Evolutionary conservation across 2,113 vertebrate genomes (phyloP).

Genomic region (Alethe diademata): DNA sequence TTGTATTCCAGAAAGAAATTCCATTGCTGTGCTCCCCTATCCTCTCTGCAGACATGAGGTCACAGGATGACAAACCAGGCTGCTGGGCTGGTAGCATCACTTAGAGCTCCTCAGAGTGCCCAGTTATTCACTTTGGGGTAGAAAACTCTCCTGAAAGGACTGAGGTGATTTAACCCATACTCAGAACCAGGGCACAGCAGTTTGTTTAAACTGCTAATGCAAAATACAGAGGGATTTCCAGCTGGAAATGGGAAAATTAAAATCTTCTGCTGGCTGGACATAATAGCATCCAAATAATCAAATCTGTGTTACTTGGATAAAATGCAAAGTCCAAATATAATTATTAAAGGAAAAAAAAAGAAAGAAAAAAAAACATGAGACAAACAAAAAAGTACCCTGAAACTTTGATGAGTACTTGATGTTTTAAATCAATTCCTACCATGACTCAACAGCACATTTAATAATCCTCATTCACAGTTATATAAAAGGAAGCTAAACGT

Average conservation of each 20-base stretch:
- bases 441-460: neutral
- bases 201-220: neutral
- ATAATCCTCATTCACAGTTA: neutral
- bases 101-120: neutral
- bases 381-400: neutral
- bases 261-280: neutral
- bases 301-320: neutral
- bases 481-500: neutral
- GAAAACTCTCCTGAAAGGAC: neutral
- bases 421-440: neutral
- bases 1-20: neutral
- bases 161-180: fast-evolving
- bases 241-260: neutral
- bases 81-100: neutral
- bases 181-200: neutral
- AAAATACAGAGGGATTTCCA: neutral
- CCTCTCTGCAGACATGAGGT: neutral
- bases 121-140: neutral
- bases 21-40: neutral
- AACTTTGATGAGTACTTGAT: neutral
- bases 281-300: neutral
- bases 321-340: neutral
- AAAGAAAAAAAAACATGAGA: neutral
- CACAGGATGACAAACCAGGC: neutral
- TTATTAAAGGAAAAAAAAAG: neutral